Percentiles rank a stretch among this genome's conserved stretches.
Conservation (phyloP, 2,888 invertebrate genomes). For the Lasiommata megera region DNA sequence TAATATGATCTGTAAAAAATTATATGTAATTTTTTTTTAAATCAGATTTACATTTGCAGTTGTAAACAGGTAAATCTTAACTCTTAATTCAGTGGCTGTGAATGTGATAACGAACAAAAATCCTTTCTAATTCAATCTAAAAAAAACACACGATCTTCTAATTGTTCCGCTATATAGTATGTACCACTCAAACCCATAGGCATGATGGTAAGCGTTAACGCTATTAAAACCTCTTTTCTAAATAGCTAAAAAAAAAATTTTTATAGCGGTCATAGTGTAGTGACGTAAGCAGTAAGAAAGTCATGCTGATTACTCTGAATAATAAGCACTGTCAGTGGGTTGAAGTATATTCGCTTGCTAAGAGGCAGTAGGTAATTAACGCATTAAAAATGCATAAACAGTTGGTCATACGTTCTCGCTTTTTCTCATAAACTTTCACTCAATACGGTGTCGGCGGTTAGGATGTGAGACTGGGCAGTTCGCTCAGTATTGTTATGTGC, state of each 20-base stretch:
- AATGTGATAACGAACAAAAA: too few relatives aligned
- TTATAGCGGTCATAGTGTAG: neutral
- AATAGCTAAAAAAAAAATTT: neutral
- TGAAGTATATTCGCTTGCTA: neutral
- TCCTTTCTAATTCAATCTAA: too few relatives aligned
- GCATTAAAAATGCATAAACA: constrained; percentile 18
- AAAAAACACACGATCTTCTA: too few relatives aligned
- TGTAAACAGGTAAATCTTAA: too few relatives aligned
- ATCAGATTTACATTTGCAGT: too few relatives aligned
- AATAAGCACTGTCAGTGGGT: neutral
- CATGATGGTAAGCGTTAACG: neutral
- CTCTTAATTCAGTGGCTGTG: too few relatives aligned
- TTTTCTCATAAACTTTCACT: constrained; percentile 30
- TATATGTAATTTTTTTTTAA: too few relatives aligned
- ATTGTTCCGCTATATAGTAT: too few relatives aligned
- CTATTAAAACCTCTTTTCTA: too few relatives aligned
- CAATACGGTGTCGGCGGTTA: neutral
- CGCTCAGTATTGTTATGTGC: constrained; percentile 9
- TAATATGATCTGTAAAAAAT: too few relatives aligned
- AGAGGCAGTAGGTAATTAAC: constrained; percentile 16
- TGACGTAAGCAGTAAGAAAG: neutral
- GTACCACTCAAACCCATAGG: too few relatives aligned
- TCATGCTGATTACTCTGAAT: neutral
- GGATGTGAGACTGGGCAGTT: constrained; percentile 11
- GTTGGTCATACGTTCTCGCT: constrained; percentile 23